Base-by-base conservation (phyloP, 2,113 vertebrate species). In the Myotis lucifugus region DNA sequence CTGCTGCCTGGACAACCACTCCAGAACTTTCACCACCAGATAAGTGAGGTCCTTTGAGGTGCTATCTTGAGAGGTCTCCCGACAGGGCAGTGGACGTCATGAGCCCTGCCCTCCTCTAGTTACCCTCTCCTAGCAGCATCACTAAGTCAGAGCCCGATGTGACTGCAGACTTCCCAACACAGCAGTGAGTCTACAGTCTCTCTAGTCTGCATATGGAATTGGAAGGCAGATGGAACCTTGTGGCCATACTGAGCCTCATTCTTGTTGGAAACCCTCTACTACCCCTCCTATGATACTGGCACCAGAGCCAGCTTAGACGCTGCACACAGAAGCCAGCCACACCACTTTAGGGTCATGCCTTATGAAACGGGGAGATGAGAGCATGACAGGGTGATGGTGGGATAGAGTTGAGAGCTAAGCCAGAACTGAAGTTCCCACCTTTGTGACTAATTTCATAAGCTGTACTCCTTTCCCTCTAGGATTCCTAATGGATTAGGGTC, bases 191-290 rank as follows among this genome's bases (percentile, higher is more conserved):
- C 29, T 81, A 29, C 40, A 5, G 54, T 52, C 69, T 13, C 46
- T 25, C 29, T 69, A 27, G 29, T 74, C 13, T 91, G 19, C 29
- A 52, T 59, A 8, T 2, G 32, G 54, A 37, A 29, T 12, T 46
- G 25, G 52, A 87, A 88, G 66, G 29, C 56, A 90, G 85, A 40
- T n/a, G 46, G 79, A 85, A 70, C n/a, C n/a, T 19, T 46, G 48
- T 0, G 1, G 67, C 78, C 78, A 34, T 61, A 52, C 56, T 61
- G 34, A 94, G 74, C 70, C 54, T 67, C 48, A 34, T 46, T 91
- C 25, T 14, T 74, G 29, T 88, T 48, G 77, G 76, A 83, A 84
- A 90, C 21, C 23, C 46, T 67, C 52, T 18, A 23, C 46, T 59
- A 54, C 18, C 32, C 56, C 12, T 82, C 37, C 61, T 73, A 19